phyloP scores from a whole-genome alignment of 2,797 vertebrate species.

The Cottoperca gobio region DNA sequence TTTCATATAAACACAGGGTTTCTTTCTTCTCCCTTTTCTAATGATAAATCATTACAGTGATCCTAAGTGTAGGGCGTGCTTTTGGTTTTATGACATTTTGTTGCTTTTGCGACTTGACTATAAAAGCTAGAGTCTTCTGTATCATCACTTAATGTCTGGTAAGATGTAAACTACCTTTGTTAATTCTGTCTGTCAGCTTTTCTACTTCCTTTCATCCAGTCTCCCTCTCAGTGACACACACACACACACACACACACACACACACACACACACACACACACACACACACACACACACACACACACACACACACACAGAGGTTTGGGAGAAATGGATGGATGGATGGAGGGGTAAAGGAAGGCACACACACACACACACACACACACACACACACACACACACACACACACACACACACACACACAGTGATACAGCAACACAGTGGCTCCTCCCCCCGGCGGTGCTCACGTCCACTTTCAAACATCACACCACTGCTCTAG shows the following conservation, averaged over 20 bases:
- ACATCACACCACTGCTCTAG: constrained; percentile 84
- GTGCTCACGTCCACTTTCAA: constrained; percentile 61
- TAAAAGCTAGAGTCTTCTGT: not conserved
- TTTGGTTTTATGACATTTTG: not conserved
- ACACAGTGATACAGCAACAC: constrained; percentile 29
- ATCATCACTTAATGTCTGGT: not conserved
- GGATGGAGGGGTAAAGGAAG: constrained; percentile 23
- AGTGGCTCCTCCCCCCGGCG: constrained; percentile 65
- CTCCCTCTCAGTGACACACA: not conserved
- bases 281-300: not conserved
- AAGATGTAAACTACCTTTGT: not conserved
- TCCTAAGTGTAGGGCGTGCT: not conserved
- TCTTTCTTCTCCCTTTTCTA: not conserved
- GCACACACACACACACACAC: not conserved
- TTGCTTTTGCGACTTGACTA: not conserved
- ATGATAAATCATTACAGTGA: not conserved
- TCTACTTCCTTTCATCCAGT: not conserved
- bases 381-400: constrained; percentile 7
- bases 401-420: not conserved
- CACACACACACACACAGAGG: not conserved
- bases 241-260: constrained; percentile 1
- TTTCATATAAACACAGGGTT: not conserved
- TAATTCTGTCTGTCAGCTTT: not conserved
- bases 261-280: constrained; percentile 1
- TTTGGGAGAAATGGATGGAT: not conserved